Conservation (phyloP, 1,140 invertebrate genomes). For the Anastatus disparis region DNA sequence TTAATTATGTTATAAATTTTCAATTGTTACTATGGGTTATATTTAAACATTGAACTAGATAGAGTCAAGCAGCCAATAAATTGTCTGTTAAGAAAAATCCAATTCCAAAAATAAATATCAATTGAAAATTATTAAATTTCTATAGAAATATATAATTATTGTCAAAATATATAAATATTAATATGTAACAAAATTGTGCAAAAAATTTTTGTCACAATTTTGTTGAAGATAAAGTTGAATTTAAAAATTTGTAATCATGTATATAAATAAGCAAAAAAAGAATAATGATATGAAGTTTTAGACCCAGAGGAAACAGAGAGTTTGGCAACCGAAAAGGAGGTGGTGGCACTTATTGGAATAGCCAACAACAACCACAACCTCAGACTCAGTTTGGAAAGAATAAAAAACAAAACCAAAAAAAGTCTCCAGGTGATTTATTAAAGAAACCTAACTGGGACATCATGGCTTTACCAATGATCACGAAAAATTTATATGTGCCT, state of each 20-base stretch:
- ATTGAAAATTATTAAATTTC: too few relatives aligned
- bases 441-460: slow-evolving; percentile 89
- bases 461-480: slow-evolving; percentile 80
- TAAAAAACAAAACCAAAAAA: slow-evolving; percentile 64
- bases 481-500: slow-evolving; percentile 93
- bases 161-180: neutral
- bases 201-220: too few relatives aligned
- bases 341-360: slow-evolving; percentile 62
- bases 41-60: too few relatives aligned
- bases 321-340: slow-evolving; percentile 57
- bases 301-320: slow-evolving; percentile 60
- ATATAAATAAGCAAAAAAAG: neutral
- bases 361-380: slow-evolving; percentile 51
- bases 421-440: slow-evolving; percentile 81
- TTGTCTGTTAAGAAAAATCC: too few relatives aligned
- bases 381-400: slow-evolving; percentile 48
- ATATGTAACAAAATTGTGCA: too few relatives aligned
- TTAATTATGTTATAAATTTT: too few relatives aligned
- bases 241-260: slow-evolving; percentile 20
- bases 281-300: slow-evolving; percentile 51
- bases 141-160: neutral
- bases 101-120: too few relatives aligned
- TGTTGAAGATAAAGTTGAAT: too few relatives aligned
- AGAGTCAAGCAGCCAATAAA: too few relatives aligned
- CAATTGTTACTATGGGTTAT: too few relatives aligned